phyloP scores from a whole-genome alignment of 2,113 vertebrate genomes.

The Glareola pratincola region DNA sequence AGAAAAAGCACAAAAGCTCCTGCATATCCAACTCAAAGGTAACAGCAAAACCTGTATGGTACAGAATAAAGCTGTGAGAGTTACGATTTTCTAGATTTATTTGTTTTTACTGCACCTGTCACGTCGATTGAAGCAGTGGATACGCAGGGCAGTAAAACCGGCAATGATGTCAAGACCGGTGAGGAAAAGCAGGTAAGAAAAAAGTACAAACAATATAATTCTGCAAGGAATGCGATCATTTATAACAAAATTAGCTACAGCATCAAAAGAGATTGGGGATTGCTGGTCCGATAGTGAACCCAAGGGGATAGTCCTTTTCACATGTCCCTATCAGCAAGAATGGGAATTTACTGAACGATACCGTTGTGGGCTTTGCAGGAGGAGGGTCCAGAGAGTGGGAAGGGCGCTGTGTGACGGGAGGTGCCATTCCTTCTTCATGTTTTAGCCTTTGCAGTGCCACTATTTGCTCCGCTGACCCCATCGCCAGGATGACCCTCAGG shows the following conservation, averaged over 20 bases:
- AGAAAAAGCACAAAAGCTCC: background rate
- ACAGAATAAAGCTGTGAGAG: background rate
- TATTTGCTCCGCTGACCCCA: conserved; percentile 89
- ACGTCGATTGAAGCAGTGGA: background rate
- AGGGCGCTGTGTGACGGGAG: conserved; percentile 63
- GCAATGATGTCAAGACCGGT: background rate
- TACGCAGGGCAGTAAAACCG: background rate
- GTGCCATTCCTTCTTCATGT: conserved; percentile 66
- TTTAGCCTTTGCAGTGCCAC: conserved; percentile 82
- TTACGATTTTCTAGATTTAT: background rate
- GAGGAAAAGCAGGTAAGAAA: background rate
- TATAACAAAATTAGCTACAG: background rate
- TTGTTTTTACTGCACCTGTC: background rate
- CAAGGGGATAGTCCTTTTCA: background rate
- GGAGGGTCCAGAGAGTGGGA: conserved; percentile 80
- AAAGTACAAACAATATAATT: background rate
- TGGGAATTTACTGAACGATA: background rate
- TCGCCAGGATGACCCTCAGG: conserved; percentile 86
- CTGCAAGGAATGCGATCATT: background rate
- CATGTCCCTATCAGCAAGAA: accelerated
- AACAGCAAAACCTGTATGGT: background rate
- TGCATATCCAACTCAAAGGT: background rate
- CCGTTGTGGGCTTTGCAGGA: conserved; percentile 50
- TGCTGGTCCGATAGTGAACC: background rate
- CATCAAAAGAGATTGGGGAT: background rate